A percentile compares a stretch with the other conserved stretches of the same genome.
Conservation (phyloP, 1,140 invertebrate species). For the Drosophila mayri region DNA sequence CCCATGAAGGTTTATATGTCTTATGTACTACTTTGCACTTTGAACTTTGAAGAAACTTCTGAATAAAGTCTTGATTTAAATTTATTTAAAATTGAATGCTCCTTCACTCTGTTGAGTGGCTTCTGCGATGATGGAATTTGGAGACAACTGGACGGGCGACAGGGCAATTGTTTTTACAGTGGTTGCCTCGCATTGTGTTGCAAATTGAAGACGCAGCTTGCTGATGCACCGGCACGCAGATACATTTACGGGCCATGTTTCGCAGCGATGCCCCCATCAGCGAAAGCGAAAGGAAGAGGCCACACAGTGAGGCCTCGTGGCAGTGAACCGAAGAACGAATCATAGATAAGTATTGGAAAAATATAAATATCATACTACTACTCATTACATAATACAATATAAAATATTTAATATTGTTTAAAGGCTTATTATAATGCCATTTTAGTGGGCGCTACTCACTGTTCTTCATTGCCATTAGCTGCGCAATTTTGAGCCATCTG, state of each 20-base stretch:
- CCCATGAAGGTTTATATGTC: background rate
- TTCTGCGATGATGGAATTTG: constrained; percentile 10
- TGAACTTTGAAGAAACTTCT: background rate
- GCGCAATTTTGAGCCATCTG: constrained; percentile 15
- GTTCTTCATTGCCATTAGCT: constrained; percentile 2
- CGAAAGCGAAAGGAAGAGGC: constrained; percentile 16
- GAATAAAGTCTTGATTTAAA: background rate
- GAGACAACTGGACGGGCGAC: constrained; percentile 6
- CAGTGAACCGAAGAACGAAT: background rate
- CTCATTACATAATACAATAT: background rate
- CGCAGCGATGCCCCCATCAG: constrained; percentile 9
- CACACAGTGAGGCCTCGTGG: background rate
- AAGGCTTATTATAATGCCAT: background rate
- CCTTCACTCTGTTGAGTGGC: no score
- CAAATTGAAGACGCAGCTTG: constrained; percentile 33
- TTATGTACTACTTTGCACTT: no score
- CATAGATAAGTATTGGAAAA: background rate
- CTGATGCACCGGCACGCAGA: constrained; percentile 6
- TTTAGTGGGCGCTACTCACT: background rate
- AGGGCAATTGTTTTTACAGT: constrained; percentile 35
- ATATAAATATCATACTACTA: background rate
- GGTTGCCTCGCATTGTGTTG: constrained; percentile 43
- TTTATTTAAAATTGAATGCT: background rate
- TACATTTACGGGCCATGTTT: constrained; percentile 11
- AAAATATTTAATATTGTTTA: background rate